phyloP scores from a whole-genome alignment of 2,113 vertebrate species.

The Actenoides hombroni region DNA sequence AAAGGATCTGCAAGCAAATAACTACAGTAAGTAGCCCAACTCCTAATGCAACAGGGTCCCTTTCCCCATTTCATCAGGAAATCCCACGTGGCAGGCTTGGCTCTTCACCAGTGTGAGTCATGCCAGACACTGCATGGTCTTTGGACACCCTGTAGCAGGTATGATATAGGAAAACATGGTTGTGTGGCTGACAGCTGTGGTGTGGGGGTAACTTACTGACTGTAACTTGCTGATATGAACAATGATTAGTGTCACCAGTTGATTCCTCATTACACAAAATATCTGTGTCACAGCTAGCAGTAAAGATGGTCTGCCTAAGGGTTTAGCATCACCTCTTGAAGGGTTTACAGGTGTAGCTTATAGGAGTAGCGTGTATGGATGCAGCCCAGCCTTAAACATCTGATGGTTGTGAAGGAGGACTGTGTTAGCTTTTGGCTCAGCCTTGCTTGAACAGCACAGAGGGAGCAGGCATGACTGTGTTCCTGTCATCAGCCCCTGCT shows the following conservation, averaged over 20 bases:
- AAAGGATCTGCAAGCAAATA: not conserved
- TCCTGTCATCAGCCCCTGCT: not conserved
- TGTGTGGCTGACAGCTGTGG: rapidly evolving
- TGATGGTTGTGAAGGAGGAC: not conserved
- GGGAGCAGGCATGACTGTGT: not conserved
- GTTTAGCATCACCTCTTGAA: not conserved
- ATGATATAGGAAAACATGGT: rapidly evolving
- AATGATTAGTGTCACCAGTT: not conserved
- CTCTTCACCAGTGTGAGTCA: not conserved
- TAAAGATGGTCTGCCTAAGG: not conserved
- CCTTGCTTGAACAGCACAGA: not conserved
- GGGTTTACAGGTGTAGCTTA: not conserved
- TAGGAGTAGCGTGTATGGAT: not conserved
- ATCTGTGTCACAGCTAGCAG: not conserved
- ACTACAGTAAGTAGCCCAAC: not conserved
- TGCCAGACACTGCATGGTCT: not conserved
- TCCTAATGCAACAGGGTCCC: rapidly evolving
- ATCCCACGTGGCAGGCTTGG: not conserved
- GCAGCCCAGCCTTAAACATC: not conserved
- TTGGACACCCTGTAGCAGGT: not conserved
- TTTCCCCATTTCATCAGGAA: not conserved
- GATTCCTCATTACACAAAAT: not conserved
- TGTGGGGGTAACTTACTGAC: not conserved
- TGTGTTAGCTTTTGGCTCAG: not conserved
- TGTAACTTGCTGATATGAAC: not conserved